Evolutionary conservation across 1,140 invertebrate species (phyloP).

Genomic region (Drosophila bocki): DNA sequence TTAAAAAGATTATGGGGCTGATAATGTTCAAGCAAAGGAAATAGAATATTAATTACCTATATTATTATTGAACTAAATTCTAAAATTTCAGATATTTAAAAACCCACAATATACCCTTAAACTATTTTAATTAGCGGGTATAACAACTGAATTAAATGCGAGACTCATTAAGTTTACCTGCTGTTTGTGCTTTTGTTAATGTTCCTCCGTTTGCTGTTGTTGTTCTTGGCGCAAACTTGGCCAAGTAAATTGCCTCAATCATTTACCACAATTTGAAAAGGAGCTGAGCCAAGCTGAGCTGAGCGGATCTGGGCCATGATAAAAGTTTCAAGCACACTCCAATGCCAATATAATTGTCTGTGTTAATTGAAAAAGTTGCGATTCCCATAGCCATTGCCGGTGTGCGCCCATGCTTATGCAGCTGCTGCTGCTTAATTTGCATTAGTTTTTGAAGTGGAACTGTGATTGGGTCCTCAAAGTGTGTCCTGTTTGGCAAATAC

Average conservation of each 20-base stretch:
- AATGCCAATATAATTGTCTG: conserved; percentile 71
- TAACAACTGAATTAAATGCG: conserved; percentile 54
- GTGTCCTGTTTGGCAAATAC: conserved; percentile 32
- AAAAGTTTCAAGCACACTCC: conserved; percentile 69
- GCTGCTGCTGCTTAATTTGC: conserved; percentile 46
- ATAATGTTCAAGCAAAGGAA: background rate
- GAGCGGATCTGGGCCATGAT: conserved; percentile 43
- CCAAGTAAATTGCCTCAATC: conserved; percentile 67
- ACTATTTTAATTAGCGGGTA: conserved; percentile 6
- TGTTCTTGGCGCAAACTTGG: conserved; percentile 33
- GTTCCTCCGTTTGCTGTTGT: background rate
- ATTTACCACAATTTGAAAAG: conserved; percentile 51
- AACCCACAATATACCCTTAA: background rate
- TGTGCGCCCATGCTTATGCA: conserved; percentile 34
- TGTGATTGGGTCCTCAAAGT: conserved; percentile 39
- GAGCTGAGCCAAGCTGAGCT: conserved; percentile 38
- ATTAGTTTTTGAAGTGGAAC: conserved; percentile 45
- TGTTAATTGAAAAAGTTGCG: conserved; percentile 77
- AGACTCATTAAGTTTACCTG: conserved; percentile 47
- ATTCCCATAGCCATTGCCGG: conserved; percentile 6
- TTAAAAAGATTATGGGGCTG: background rate
- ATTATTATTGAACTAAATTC: background rate
- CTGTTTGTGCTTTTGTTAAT: conserved; percentile 22
- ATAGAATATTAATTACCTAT: background rate
- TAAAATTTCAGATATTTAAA: background rate